phyloP scores from a whole-genome alignment of 2,113 vertebrate genomes.

The Cettia cetti region DNA sequence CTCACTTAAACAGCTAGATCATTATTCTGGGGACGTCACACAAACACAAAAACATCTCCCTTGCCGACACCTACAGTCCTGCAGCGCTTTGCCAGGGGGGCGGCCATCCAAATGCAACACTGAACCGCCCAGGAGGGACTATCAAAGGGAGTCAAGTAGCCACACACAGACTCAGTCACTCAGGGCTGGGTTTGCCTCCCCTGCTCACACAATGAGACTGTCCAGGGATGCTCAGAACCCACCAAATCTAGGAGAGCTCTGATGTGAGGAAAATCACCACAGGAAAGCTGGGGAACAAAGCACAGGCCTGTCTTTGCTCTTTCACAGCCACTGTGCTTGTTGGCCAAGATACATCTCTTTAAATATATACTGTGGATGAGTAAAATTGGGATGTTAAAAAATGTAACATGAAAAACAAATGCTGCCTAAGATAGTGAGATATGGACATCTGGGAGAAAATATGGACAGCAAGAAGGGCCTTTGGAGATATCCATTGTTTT shows the following conservation, averaged over 20 bases:
- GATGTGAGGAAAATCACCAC: neutral
- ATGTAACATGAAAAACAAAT: rapidly evolving
- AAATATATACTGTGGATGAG: neutral
- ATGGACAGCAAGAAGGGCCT: neutral
- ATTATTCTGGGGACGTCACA: constrained; percentile 60
- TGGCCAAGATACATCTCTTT: neutral
- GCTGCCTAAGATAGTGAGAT: neutral
- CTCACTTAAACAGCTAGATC: constrained; percentile 59
- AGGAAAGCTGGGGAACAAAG: neutral
- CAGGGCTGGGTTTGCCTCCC: rapidly evolving
- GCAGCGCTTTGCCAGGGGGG: neutral
- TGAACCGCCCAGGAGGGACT: neutral
- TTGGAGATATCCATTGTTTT: neutral
- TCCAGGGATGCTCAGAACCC: neutral
- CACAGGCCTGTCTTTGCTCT: neutral
- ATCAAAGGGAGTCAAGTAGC: constrained; percentile 17
- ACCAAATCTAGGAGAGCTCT: neutral
- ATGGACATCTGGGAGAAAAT: neutral
- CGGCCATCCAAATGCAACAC: neutral
- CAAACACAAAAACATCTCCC: constrained; percentile 27
- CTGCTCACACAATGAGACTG: rapidly evolving
- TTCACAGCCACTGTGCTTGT: neutral
- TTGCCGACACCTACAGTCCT: constrained; percentile 18
- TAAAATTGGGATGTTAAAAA: neutral
- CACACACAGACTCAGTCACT: neutral